Percentiles rank a stretch among this genome's conserved stretches.
Evolutionary conservation across 2,113 vertebrate genomes (phyloP).

Genomic region (Clupea harengus): DNA sequence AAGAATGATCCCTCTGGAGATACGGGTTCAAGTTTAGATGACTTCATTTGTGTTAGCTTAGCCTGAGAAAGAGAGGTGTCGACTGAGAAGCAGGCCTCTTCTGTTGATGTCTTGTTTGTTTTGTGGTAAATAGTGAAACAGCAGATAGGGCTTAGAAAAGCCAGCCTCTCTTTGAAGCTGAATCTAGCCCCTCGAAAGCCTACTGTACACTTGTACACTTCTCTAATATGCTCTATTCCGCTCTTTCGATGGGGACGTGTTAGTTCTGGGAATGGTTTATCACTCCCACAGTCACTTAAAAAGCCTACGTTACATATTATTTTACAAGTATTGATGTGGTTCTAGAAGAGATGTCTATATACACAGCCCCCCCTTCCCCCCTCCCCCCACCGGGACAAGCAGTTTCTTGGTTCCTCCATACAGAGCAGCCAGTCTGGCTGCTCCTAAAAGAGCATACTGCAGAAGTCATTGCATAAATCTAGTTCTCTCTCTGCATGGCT

Average conservation of each 20-base stretch:
- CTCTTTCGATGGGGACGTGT: not conserved
- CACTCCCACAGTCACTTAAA: not conserved
- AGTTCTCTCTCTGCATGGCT: not conserved
- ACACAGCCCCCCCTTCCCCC: not conserved
- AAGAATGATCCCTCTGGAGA: not conserved
- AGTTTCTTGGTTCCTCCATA: not conserved
- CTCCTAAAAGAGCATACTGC: not conserved
- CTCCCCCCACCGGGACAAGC: not conserved
- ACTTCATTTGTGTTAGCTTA: not conserved
- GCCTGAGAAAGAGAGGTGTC: not conserved
- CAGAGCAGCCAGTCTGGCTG: not conserved
- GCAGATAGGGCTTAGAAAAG: not conserved
- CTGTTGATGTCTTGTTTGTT: not conserved
- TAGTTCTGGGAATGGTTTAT: not conserved
- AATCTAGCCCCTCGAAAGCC: not conserved
- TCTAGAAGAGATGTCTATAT: not conserved
- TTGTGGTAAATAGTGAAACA: not conserved
- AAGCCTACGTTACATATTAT: not conserved
- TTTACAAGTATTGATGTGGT: not conserved
- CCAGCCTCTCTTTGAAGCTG: not conserved
- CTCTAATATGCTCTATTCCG: not conserved
- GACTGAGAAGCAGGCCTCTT: not conserved
- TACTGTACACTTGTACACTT: not conserved
- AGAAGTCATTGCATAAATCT: slow-evolving; percentile 4
- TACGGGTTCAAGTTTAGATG: not conserved